phyloP scores from a whole-genome alignment of 2,888 invertebrate species.

The Nysson spinosus region DNA sequence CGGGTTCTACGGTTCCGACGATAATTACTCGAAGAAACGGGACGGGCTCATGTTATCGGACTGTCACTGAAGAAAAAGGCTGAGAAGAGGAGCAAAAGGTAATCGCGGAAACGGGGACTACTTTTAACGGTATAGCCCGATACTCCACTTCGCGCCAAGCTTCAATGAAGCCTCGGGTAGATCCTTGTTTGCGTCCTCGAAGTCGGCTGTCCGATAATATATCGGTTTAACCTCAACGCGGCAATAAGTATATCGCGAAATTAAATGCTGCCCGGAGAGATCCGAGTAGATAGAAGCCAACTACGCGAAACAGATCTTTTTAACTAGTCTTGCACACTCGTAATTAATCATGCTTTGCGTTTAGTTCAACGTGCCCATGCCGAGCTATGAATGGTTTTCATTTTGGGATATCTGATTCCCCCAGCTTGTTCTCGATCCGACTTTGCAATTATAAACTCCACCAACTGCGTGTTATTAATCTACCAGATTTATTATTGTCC shows the following conservation, averaged over 20 bases:
- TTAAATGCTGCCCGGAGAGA: too few relatives aligned
- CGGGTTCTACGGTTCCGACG: conserved; percentile 1
- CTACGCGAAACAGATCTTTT: too few relatives aligned
- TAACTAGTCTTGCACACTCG: too few relatives aligned
- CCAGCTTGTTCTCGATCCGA: too few relatives aligned
- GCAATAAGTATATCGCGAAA: conserved; percentile 3
- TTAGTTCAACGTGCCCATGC: too few relatives aligned
- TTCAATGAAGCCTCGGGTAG: conserved; percentile 13
- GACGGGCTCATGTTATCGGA: neutral
- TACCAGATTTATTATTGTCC: too few relatives aligned
- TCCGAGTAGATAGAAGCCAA: too few relatives aligned
- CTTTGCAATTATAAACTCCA: too few relatives aligned
- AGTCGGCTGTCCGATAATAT: conserved; percentile 10
- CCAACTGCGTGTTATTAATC: too few relatives aligned
- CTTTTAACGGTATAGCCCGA: conserved; percentile 46
- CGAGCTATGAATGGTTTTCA: too few relatives aligned
- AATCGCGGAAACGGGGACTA: conserved; percentile 24
- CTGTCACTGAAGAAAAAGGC: conserved; percentile 1
- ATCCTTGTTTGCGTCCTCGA: conserved; percentile 17
- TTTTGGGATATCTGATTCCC: too few relatives aligned
- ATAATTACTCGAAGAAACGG: conserved; percentile 5
- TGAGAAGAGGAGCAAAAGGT: conserved; percentile 28
- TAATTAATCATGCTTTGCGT: too few relatives aligned
- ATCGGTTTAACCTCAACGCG: neutral
- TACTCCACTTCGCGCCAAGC: conserved; percentile 27